Conservation (phyloP, 2,888 invertebrate species). For the Apantesis nais region DNA sequence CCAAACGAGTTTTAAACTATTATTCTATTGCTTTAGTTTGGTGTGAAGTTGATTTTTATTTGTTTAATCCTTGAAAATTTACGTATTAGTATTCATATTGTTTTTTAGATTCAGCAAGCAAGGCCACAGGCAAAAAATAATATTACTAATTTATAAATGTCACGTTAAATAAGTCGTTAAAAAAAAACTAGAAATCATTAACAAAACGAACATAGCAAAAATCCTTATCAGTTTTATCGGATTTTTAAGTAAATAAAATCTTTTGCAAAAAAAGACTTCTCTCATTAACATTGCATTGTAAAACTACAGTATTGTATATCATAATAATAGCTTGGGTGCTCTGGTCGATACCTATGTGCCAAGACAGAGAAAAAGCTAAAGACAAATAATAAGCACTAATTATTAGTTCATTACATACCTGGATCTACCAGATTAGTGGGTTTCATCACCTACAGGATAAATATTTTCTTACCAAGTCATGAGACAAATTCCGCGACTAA, state of each 20-base stretch:
- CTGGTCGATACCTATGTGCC: too few species aligned
- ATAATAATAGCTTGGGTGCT: too few species aligned
- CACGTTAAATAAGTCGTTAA: constrained; percentile 2
- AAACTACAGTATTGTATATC: too few species aligned
- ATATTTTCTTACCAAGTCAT: too few species aligned
- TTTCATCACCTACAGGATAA: too few species aligned
- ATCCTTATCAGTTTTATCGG: constrained; percentile 1
- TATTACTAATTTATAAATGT: constrained; percentile 2
- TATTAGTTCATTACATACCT: too few species aligned
- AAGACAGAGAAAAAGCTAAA: too few species aligned
- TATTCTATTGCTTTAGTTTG: background rate
- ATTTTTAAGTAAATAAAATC: constrained; percentile 2
- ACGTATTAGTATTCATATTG: background rate
- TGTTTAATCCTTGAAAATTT: background rate
- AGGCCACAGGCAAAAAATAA: background rate
- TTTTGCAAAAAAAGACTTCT: too few species aligned
- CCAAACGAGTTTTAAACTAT: background rate
- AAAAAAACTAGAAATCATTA: constrained; percentile 7
- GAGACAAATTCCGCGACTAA: too few species aligned
- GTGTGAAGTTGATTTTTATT: background rate
- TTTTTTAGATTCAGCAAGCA: background rate
- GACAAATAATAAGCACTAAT: too few species aligned
- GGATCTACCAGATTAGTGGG: too few species aligned
- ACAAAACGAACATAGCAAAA: constrained; percentile 3
- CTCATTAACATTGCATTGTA: too few species aligned